These are phyloP conservation scores for Nyctalus aviator DNA, from an alignment of 2,797 vertebrate genomes.

Conservation along the genomic window DNA sequence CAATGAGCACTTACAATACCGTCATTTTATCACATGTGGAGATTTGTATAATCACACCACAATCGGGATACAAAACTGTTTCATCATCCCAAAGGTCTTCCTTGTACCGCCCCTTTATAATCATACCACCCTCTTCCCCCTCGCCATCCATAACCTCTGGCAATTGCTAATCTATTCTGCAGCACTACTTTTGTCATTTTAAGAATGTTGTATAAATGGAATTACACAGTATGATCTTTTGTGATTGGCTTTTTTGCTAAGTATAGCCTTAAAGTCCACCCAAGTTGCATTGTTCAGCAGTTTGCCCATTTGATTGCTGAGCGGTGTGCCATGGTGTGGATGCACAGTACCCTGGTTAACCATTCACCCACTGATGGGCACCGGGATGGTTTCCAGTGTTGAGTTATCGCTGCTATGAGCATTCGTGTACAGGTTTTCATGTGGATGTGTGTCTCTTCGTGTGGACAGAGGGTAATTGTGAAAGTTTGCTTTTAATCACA, in stretches of 20 bases:
- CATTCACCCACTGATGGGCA: not conserved
- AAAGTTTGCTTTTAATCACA: slow-evolving; percentile 6
- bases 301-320: not conserved
- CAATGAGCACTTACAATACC: not conserved
- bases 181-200: slow-evolving; percentile 23
- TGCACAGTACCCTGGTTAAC: not conserved
- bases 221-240: not conserved
- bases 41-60: not conserved
- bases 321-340: not conserved
- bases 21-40: not conserved
- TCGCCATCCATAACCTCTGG: not conserved
- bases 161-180: not conserved
- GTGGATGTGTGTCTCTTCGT: not conserved
- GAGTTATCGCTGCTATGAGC: not conserved
- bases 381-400: not conserved
- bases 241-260: not conserved
- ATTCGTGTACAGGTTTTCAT: not conserved
- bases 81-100: not conserved
- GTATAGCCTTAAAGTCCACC: not conserved
- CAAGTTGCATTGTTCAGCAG: not conserved
- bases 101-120: not conserved
- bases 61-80: not conserved
- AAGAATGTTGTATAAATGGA: not conserved
- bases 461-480: not conserved
- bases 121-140: too few relatives aligned